Evolutionary conservation across 2,888 invertebrate species (phyloP).

Genomic region (Chymomyza procnemis): DNA sequence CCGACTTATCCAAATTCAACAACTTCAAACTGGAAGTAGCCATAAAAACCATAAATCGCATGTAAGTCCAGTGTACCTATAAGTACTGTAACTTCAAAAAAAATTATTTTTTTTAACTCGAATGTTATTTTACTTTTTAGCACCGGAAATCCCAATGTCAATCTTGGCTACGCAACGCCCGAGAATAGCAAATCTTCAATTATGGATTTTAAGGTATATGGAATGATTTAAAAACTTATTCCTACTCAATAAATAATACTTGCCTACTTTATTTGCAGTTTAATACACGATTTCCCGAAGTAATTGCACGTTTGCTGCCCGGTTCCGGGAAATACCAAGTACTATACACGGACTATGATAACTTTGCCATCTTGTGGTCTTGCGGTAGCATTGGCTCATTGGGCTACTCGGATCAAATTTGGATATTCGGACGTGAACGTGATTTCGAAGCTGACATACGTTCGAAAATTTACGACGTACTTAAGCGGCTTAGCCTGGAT

Average conservation of each 20-base stretch:
- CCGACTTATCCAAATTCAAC: conserved; percentile 75
- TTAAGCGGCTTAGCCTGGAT: conserved; percentile 82
- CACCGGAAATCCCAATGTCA: conserved; percentile 82
- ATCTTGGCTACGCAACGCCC: conserved; percentile 83
- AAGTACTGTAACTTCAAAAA: too few species aligned
- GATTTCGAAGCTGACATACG: conserved; percentile 84
- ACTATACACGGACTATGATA: conserved; percentile 85
- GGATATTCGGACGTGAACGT: conserved; percentile 84
- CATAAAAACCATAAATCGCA: conserved; percentile 83
- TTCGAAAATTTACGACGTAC: conserved; percentile 83
- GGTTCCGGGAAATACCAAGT: conserved; percentile 86
- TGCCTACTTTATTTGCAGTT: conserved; percentile 77
- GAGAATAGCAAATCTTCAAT: conserved; percentile 80
- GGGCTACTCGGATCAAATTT: conserved; percentile 83
- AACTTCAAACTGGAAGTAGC: conserved; percentile 82
- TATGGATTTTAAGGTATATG: conserved; percentile 79
- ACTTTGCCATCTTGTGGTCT: conserved; percentile 86
- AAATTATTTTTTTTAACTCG: too few species aligned
- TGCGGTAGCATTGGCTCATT: conserved; percentile 83
- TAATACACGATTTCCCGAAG: conserved; percentile 82
- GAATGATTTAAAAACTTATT: too few species aligned
- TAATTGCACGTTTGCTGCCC: conserved; percentile 84
- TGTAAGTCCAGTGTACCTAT: conserved; percentile 79
- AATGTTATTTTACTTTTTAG: conserved; percentile 75
- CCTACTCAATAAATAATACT: too few species aligned